Evolutionary conservation across 2,797 vertebrate genomes (phyloP), one percentile per base, ranked within the genome.

Genomic region (Geotria australis): DNA sequence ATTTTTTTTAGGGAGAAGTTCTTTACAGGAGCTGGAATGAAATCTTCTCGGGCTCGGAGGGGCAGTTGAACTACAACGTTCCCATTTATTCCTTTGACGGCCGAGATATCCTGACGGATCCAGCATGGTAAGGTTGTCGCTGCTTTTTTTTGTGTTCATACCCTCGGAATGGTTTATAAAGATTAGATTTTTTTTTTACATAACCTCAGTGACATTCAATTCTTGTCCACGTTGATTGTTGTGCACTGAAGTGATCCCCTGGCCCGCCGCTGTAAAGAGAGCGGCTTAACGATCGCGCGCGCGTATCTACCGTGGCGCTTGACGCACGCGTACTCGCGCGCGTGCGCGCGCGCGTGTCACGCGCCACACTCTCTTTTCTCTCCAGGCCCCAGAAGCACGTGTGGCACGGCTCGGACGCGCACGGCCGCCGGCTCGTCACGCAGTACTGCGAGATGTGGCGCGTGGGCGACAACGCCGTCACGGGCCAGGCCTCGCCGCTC

Each of bases 11-110:
- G 89, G 88, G 80, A 57, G 83, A 95, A 64, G 68, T 77, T 46
- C 76, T 96, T 67, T 91, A 89, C 66, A 69, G 65, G 62, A 91
- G 76, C 64, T 95, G 85, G 83, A 73, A 76, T 45, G 74, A 77
- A 2, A 73, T 96, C 60, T 96, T 95, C 71, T 76, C 62, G 11
- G 81, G 79, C 9, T 66, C 75, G 0, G 75, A 79, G 10, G 78
- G 57, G 61, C 70, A 56, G 56, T 89, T 70, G 71, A 74, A 79
- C 53, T 15, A 65, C 57, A 72, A 73, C 3, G 64, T 81, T 67
- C 86, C 89, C 7, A 81, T 96, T 68, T 95, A 86, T 63, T 93
- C 88, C 47, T 96, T 96, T 57, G 81, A 94, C 8, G 86, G 85
- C 4, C 80, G 80, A 59, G 77, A 95, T 1, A 64, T 96, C 59